These are phyloP conservation scores for Zaprionus bogoriensis DNA, from an alignment of 2,888 invertebrate species.

Conservation along the genomic window DNA sequence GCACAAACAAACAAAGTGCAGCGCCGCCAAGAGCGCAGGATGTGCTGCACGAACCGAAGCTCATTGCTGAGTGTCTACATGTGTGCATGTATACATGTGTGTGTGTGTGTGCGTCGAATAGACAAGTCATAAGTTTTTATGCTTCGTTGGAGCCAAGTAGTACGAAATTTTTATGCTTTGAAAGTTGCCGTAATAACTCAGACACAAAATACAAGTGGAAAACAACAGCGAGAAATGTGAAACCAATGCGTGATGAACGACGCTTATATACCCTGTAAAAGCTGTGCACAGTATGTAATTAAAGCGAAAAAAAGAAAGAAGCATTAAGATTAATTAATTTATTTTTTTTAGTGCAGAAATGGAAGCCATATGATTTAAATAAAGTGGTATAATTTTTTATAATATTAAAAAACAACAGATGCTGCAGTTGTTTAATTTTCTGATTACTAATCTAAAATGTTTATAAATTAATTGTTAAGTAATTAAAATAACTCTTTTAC, in stretches of 20 bases:
- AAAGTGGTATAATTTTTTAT: background rate
- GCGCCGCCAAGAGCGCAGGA: slow-evolving; percentile 45
- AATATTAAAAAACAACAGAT: background rate
- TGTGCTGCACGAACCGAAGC: slow-evolving; percentile 37
- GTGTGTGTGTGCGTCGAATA: slow-evolving; percentile 53
- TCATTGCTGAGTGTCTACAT: slow-evolving; percentile 24
- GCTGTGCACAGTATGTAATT: background rate
- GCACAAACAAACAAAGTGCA: slow-evolving; percentile 78
- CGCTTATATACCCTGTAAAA: slow-evolving; percentile 22
- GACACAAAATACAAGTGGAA: slow-evolving; percentile 31
- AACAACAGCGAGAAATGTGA: background rate
- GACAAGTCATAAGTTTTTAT: slow-evolving; percentile 78
- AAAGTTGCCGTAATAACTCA: slow-evolving; percentile 73
- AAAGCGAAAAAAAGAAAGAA: background rate
- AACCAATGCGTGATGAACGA: slow-evolving; percentile 4
- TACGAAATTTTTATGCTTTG: slow-evolving; percentile 75
- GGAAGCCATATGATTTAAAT: background rate
- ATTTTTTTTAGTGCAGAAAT: background rate
- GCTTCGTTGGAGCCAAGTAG: slow-evolving; percentile 73
- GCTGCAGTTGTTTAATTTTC: no score
- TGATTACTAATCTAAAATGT: no score
- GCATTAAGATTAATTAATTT: background rate
- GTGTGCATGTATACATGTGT: slow-evolving; percentile 24
- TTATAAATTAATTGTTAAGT: no score
- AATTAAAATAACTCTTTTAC: no score